A percentile compares a stretch with the other conserved stretches of the same genome.
phyloP scores from a whole-genome alignment of 2,888 invertebrate genomes.

The Metellina segmentata region DNA sequence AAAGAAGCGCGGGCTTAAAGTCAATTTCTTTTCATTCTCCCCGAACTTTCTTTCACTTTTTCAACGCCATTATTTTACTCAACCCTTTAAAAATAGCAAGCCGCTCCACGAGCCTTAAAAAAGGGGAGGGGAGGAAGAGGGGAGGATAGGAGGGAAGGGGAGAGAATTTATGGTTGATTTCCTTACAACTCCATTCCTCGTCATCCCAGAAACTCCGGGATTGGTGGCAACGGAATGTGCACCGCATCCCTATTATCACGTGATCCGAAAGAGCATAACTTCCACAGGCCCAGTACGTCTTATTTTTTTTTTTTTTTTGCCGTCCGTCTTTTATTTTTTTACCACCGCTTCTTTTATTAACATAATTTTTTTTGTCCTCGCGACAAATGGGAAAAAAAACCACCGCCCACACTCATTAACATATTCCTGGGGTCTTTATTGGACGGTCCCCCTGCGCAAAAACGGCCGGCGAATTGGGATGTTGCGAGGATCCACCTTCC shows the following conservation, averaged over 20 bases:
- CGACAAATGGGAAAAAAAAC: constrained; percentile 47
- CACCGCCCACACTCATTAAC: constrained; percentile 67
- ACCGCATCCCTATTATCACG: constrained; percentile 12
- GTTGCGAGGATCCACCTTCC: constrained; percentile 43
- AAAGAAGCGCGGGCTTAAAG: no score
- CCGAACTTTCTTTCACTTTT: not conserved
- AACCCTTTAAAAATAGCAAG: not conserved
- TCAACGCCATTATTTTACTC: not conserved
- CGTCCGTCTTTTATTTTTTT: constrained; percentile 33
- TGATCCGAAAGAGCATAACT: constrained; percentile 25
- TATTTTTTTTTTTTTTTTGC: constrained; percentile 29
- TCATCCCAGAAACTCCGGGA: constrained; percentile 9
- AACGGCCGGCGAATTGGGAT: constrained; percentile 43
- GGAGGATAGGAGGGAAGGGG: no score
- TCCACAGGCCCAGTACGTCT: not conserved
- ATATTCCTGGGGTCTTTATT: constrained; percentile 62
- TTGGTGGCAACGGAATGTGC: not conserved
- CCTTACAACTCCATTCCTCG: not conserved
- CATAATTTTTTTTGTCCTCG: constrained; percentile 66
- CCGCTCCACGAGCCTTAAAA: not conserved
- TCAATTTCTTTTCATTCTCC: not conserved
- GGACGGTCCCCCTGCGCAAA: constrained; percentile 50
- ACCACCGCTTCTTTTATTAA: constrained; percentile 61
- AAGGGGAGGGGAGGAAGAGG: not conserved
- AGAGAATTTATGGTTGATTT: not conserved